phyloP scores from a whole-genome alignment of 2,797 vertebrate species.

The Parambassis ranga region DNA sequence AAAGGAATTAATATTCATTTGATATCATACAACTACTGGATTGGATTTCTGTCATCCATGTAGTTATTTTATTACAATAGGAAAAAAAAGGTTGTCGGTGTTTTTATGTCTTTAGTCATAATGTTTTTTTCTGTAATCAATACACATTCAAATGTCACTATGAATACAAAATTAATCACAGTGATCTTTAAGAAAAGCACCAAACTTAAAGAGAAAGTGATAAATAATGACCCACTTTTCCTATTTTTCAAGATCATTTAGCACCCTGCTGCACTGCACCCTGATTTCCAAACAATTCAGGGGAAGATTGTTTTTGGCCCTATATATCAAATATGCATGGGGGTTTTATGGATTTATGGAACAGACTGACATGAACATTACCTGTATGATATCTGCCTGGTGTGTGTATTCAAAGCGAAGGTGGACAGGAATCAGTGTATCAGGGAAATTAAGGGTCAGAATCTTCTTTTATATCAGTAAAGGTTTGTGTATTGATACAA shows the following conservation, averaged over 20 bases:
- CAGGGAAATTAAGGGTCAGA: conserved; percentile 23
- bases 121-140: not conserved
- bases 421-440: not conserved
- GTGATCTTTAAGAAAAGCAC: not conserved
- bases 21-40: conserved; percentile 25
- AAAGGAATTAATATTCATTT: conserved; percentile 28
- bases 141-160: not conserved
- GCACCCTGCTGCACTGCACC: not conserved
- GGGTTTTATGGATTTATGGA: not conserved
- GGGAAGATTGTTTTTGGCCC: not conserved
- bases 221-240: too few species aligned
- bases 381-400: not conserved
- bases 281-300: not conserved
- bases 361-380: not conserved
- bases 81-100: too few species aligned
- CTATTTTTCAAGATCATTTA: not conserved
- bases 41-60: conserved; percentile 15
- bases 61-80: not conserved
- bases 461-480: conserved; percentile 29
- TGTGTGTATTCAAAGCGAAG: too few species aligned
- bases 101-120: too few species aligned
- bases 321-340: not conserved
- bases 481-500: conserved; percentile 43
- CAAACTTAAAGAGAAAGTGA: not conserved
- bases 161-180: not conserved